A percentile compares a stretch with the other conserved stretches of the same genome.
Evolutionary conservation across 2,888 invertebrate genomes (phyloP).

Genomic region (Synanthedon tipuliformis): DNA sequence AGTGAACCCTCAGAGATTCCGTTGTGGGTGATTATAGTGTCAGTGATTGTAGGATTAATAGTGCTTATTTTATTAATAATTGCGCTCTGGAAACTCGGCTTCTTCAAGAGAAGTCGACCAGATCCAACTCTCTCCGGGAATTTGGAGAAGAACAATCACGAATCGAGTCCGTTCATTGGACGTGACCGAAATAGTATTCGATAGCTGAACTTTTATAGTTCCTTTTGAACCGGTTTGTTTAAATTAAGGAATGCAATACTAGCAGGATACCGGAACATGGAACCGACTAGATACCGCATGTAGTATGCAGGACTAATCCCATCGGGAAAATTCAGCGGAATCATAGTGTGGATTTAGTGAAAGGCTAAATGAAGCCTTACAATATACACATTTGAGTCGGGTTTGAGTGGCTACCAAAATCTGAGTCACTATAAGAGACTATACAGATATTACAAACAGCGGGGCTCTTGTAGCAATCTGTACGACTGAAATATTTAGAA

Average conservation of each 20-base stretch:
- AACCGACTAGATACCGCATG: no score
- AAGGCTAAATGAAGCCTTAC: no score
- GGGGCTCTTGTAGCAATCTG: no score
- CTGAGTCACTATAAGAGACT: no score
- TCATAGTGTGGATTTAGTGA: no score
- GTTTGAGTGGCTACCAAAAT: no score
- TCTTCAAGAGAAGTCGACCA: constrained; percentile 87
- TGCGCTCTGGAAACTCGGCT: constrained; percentile 88
- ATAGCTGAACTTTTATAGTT: constrained; percentile 38
- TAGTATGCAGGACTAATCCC: not conserved
- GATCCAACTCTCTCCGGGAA: constrained; percentile 87
- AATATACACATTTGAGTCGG: no score
- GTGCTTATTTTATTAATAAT: constrained; percentile 84
- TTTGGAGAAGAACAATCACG: constrained; percentile 78
- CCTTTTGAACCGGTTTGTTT: constrained; percentile 6
- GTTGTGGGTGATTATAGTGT: constrained; percentile 88
- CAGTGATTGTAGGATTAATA: constrained; percentile 85
- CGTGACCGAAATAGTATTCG: constrained; percentile 56
- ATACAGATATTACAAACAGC: no score
- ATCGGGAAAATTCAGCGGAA: no score
- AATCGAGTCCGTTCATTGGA: constrained; percentile 74
- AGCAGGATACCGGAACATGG: no score
- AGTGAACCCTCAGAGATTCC: constrained; percentile 81
- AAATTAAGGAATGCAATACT: no score
- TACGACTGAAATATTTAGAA: no score